Evolutionary conservation across 2,797 vertebrate genomes (phyloP).

Genomic region (Scarus forsteni): DNA sequence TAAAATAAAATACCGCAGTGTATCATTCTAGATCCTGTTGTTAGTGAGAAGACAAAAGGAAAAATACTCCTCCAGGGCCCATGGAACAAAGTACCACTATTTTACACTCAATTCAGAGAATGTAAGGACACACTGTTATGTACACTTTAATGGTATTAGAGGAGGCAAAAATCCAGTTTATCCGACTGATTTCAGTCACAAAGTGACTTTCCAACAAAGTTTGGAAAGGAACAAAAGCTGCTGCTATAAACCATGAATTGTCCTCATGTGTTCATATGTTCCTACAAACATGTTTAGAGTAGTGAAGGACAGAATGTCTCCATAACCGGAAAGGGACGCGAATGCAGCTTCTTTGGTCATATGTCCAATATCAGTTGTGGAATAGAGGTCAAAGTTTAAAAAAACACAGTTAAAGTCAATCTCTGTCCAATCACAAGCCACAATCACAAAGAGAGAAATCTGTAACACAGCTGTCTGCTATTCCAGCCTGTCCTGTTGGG

Average conservation of each 20-base stretch:
- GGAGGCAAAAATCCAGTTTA: background rate
- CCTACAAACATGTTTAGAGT: background rate
- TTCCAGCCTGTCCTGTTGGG: slow-evolving; percentile 40
- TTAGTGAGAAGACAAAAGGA: background rate
- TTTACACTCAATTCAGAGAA: background rate
- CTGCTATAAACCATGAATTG: no score
- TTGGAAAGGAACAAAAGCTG: no score
- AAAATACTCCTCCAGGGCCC: background rate
- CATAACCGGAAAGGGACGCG: slow-evolving; percentile 6
- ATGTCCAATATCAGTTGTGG: slow-evolving; percentile 6
- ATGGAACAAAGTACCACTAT: background rate
- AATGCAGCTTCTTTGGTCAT: background rate
- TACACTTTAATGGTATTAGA: background rate
- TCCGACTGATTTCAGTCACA: no score
- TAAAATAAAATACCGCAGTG: background rate
- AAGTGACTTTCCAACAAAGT: no score
- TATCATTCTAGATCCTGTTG: background rate
- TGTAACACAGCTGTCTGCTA: slow-evolving; percentile 52
- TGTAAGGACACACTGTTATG: background rate
- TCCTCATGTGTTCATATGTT: background rate
- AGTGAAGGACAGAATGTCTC: background rate
- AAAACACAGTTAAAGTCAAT: slow-evolving; percentile 34
- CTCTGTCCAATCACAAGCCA: slow-evolving; percentile 24
- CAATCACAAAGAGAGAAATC: slow-evolving; percentile 15
- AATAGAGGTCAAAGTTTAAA: slow-evolving; percentile 26